A percentile compares a stretch with the other conserved stretches of the same genome.
These are phyloP conservation scores for Achatina immaculata DNA, from an alignment of 1,140 invertebrate species.

Conservation along the genomic window DNA sequence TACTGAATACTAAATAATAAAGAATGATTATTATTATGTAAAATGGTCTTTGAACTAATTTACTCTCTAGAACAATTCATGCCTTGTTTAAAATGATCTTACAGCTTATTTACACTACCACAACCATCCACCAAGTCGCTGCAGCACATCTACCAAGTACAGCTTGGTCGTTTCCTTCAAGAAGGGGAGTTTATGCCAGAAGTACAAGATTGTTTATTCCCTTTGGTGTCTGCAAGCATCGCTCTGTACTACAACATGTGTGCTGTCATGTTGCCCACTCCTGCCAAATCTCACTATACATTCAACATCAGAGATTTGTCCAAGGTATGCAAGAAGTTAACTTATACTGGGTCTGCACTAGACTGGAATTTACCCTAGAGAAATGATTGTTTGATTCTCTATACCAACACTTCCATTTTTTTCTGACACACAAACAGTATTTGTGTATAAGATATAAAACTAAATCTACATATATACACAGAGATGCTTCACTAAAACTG, in stretches of 20 bases:
- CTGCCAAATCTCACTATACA: constrained; percentile 86
- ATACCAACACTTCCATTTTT: no score
- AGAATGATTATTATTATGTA: no score
- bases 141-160: constrained; percentile 71
- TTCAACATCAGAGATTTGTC: constrained; percentile 90
- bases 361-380: no score
- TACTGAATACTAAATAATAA: no score
- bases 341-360: no score
- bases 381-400: no score
- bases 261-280: constrained; percentile 65
- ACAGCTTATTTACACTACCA: constrained; percentile 69
- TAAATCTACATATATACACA: no score
- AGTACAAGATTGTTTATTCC: constrained; percentile 65
- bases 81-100: constrained; percentile 25
- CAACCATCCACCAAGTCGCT: constrained; percentile 69
- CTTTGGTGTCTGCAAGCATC: constrained; percentile 68
- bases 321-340: constrained; percentile 74
- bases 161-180: constrained; percentile 67
- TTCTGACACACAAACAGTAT: no score
- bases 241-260: constrained; percentile 69
- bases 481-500: no score
- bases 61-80: no score
- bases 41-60: neutral
- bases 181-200: constrained; percentile 70
- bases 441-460: no score